phyloP scores from a whole-genome alignment of 2,888 invertebrate species.

The Nephrotoma guestfalica region DNA sequence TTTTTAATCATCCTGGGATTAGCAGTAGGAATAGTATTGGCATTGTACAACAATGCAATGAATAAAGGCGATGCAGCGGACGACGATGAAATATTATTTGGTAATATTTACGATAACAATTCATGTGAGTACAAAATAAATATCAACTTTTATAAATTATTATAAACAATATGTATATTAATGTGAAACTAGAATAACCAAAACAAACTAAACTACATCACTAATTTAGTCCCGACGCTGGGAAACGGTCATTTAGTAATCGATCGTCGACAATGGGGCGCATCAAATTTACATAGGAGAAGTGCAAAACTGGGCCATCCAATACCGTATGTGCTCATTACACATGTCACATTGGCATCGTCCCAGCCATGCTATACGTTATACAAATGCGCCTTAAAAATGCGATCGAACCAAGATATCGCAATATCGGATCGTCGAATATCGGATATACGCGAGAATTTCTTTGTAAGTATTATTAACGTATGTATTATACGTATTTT shows the following conservation, averaged over 20 bases:
- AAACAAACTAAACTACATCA: neutral
- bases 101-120: conserved; percentile 27
- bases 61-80: neutral
- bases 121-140: conserved; percentile 25
- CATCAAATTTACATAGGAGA: conserved; percentile 18
- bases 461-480: conserved; percentile 23
- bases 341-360: conserved; percentile 34
- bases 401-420: conserved; percentile 33
- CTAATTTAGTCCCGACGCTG: conserved; percentile 28
- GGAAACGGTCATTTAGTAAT: conserved; percentile 31
- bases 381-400: conserved; percentile 31
- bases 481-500: neutral
- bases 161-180: neutral
- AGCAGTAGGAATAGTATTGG: conserved; percentile 19
- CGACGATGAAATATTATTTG: conserved; percentile 17
- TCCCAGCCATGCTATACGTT: conserved; percentile 28
- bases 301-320: conserved; percentile 23
- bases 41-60: conserved; percentile 10
- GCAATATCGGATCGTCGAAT: conserved; percentile 30
- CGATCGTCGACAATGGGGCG: conserved; percentile 30
- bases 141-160: conserved; percentile 8
- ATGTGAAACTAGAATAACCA: neutral
- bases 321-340: conserved; percentile 34
- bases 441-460: conserved; percentile 33
- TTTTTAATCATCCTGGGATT: conserved; percentile 16